Evolutionary conservation across 2,113 vertebrate species (phyloP).

Genomic region (Limnothrissa miodon): DNA sequence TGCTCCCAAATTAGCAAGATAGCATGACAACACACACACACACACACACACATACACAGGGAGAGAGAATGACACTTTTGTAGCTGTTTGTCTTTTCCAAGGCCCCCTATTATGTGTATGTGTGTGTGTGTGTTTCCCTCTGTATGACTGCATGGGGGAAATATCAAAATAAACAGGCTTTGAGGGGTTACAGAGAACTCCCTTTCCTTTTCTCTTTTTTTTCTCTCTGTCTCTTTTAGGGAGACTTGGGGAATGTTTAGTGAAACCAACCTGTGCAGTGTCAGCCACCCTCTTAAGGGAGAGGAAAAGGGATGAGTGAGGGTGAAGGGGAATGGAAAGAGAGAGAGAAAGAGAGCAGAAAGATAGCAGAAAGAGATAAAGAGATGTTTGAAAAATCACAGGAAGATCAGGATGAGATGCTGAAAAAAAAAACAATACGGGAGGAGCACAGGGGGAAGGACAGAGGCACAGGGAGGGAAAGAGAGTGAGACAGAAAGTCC

Average conservation of each 20-base stretch:
- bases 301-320: slow-evolving; percentile 32
- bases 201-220: not conserved
- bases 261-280: slow-evolving; percentile 67
- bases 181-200: slow-evolving; percentile 53
- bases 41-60: slow-evolving; percentile 4
- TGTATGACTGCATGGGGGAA: slow-evolving; percentile 58
- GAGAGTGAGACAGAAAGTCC: slow-evolving; percentile 9
- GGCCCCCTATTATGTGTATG: slow-evolving; percentile 50
- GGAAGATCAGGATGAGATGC: not conserved
- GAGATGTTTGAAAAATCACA: not conserved
- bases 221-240: slow-evolving; percentile 49
- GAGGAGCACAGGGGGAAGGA: not conserved
- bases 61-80: slow-evolving; percentile 36
- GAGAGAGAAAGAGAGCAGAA: slow-evolving; percentile 21
- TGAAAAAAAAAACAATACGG: not conserved
- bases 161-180: slow-evolving; percentile 78
- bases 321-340: slow-evolving; percentile 10
- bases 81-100: slow-evolving; percentile 35
- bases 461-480: not conserved
- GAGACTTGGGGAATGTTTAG: slow-evolving; percentile 60
- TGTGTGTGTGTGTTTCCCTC: slow-evolving; percentile 62
- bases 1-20: not conserved
- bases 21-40: not conserved
- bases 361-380: slow-evolving; percentile 31
- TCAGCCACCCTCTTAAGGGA: slow-evolving; percentile 56